Evolutionary conservation across 2,888 invertebrate genomes (phyloP), one percentile per base, ranked within the genome.

Genomic region (Drosophila tanythrix): DNA sequence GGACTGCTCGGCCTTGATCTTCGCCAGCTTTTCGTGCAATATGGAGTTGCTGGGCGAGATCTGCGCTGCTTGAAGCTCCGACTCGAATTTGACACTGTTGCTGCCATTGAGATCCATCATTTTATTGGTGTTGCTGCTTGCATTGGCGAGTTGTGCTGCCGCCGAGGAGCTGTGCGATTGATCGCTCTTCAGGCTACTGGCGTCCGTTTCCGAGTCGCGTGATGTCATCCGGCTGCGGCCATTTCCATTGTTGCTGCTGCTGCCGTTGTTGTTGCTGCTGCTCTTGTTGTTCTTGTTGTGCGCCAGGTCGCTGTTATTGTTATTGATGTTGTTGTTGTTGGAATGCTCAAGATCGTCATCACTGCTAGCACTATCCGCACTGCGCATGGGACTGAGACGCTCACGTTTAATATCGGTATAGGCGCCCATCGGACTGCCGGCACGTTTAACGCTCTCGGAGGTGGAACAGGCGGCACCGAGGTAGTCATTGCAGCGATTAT

Each of bases 331-430:
- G 63, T 77, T 77, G 57, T 75, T 82, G 74, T 70, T 82, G 64
- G 81, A 79, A 76, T 83, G 82, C 55, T 77, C 83, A 36, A 69
- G 79, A 36, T 80, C 82, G 10, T 79, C 79, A 58, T 91, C 92
- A 21, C 88, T 89, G 76, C 89, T 87, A 13, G 60, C 62, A 56
- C 83, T 82, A 7, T 70, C 81, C n/a, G 71, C 76, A 31, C 84
- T 58, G 13, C 74, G 79, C 60, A 62, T 74, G 6, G 92, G 91
- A 78, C 92, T 93, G 57, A 91, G 74, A 6, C 93, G 93, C 93
- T 96, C 95, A 71, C 94, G 94, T 92, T 95, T 95, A 76, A 95
- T 94, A 62, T 95, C 94, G 65, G 89, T 69, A 74, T 84, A 90
- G 94, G 84, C 79, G 51, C 90, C 77, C 64, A 92, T 38, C 1